Percentiles rank a stretch among this genome's conserved stretches.
These are phyloP conservation scores for Xenopus laevis DNA, from an alignment of 2,113 vertebrate genomes.

Conservation along the genomic window DNA sequence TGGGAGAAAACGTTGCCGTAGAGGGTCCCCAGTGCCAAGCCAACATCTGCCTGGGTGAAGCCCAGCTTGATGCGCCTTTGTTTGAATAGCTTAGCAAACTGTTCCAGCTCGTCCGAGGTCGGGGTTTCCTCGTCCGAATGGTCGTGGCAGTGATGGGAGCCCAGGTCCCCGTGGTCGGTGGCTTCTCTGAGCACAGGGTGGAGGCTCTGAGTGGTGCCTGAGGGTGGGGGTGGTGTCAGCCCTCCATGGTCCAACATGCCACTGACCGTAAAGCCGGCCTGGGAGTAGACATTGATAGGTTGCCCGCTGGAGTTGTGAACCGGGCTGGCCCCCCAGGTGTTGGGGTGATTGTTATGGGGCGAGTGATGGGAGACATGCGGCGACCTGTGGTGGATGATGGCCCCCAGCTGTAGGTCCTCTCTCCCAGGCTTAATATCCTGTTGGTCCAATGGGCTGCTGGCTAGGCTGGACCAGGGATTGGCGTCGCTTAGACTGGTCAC, in stretches of 20 bases:
- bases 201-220: slow-evolving; percentile 72
- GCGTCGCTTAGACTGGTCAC: slow-evolving; percentile 83
- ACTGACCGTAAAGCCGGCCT: slow-evolving; percentile 83
- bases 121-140: slow-evolving; percentile 96
- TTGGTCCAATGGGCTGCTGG: slow-evolving; percentile 73
- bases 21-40: slow-evolving; percentile 84
- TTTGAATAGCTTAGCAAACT: slow-evolving; percentile 95
- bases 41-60: slow-evolving; percentile 92
- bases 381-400: slow-evolving; percentile 85
- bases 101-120: slow-evolving; percentile 92
- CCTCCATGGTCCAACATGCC: slow-evolving; percentile 87
- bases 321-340: slow-evolving; percentile 81
- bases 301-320: slow-evolving; percentile 76
- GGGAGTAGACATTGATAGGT: slow-evolving; percentile 81
- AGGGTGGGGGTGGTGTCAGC: slow-evolving; percentile 76
- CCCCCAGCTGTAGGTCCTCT: slow-evolving; percentile 85
- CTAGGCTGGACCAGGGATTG: slow-evolving; percentile 80
- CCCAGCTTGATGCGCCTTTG: slow-evolving; percentile 91
- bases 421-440: slow-evolving; percentile 89
- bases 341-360: slow-evolving; percentile 80
- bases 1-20: slow-evolving; percentile 94
- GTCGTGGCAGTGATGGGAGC: slow-evolving; percentile 85
- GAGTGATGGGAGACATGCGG: slow-evolving; percentile 85
- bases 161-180: slow-evolving; percentile 77
- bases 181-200: slow-evolving; percentile 82